Evolutionary conservation across 2,888 invertebrate species (phyloP), one percentile per base, ranked within the genome.

Genomic region (Leptogaster cylindrica): DNA sequence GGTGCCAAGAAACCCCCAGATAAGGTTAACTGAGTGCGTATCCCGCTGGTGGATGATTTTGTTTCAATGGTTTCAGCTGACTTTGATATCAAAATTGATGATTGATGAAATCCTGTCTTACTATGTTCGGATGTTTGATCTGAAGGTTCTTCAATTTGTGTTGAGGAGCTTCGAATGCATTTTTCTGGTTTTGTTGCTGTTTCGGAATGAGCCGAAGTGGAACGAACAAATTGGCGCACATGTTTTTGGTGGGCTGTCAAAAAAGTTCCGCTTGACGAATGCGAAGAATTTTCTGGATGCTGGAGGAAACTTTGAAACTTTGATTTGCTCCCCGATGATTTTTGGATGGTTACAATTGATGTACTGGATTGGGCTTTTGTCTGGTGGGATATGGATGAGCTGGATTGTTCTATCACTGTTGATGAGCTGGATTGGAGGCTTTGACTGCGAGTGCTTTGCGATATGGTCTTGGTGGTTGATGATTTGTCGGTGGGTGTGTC

Each of bases 271-370:
- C 75, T 73, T 10, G 73, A 68, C 1, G 74, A 73, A 71, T 76
- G 76, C 2, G 67, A 67, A 16, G 75, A 73, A n/a, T n/a, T n/a
- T 68, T 81, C 81, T 3, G 81, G 81, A 67, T 81, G 80, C 36
- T 81, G 81, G 0, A 81, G 72, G 52, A 81, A 81, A 65, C 81
- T 81, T 58, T 80, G 79, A 70, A 81, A 81, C 66, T 81, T 81
- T 1, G 79, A 71, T 69, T 80, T 81, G 5, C 48, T 66, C 27
- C 65, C 28, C 4, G 41, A 2, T 10, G 76, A 73, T 65, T 75
- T 77, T 63, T 77, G 77, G 28, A 77, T 70, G 8, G 77, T 76
- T 5, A 78, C 75, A 55, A 81, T 78, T 52, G 80, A 78, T 8
- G 79, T 77, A 66, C 79, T 80, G 2, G 81, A 81, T 67, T 80